Evolutionary conservation across 92 coral and sea anemone genomes (phyloP), one percentile per base, ranked within the genome.

Genomic region (Chrysogorgia sp.): DNA sequence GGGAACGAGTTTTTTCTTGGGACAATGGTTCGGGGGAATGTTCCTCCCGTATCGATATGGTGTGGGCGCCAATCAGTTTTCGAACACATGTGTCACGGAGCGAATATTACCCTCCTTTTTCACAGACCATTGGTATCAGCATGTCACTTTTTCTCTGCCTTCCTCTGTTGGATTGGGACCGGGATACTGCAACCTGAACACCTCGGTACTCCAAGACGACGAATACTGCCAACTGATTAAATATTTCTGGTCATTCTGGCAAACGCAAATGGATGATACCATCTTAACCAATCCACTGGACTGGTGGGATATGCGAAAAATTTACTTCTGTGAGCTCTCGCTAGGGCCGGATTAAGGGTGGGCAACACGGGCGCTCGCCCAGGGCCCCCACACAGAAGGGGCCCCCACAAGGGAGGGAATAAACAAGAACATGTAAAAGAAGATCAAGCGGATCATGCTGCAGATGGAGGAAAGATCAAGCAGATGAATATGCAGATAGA

Each of bases 21-120:
- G 34, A 65, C 10, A 75, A 55, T 26, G 24, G 75, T 7, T 68
- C 83, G 17, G 85, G 87, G 0, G 45, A 69, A 0, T 15, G 55
- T 0, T 57, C 88, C 0, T 86, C 88, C 9, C 82, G 80, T 10
- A 86, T 86, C 19, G 93, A 83, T 29, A 35, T 80, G 7, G n/a
- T 86, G 1, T 80, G 88, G 90, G 53, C 76, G 15, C 81, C 71
- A 10, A 29, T 76, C 24, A 40, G 48, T 3, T 13, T 71, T 35
- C 3, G 59, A 19, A 25, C 7, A 1, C 47, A 34, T 26, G 5
- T 32, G n/a, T 3, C 14, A 0, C 28, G 53, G 30, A 72, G 83
- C 33, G 74, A 77, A 25, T 77, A 77, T 47, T 26, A 77, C 30
- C 34, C 74, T 24, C 75, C 21, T 64, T 63, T 40, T 62, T 77